These are phyloP conservation scores for Pycnonotus jocosus DNA, from an alignment of 2,113 vertebrate species.

Conservation along the genomic window DNA sequence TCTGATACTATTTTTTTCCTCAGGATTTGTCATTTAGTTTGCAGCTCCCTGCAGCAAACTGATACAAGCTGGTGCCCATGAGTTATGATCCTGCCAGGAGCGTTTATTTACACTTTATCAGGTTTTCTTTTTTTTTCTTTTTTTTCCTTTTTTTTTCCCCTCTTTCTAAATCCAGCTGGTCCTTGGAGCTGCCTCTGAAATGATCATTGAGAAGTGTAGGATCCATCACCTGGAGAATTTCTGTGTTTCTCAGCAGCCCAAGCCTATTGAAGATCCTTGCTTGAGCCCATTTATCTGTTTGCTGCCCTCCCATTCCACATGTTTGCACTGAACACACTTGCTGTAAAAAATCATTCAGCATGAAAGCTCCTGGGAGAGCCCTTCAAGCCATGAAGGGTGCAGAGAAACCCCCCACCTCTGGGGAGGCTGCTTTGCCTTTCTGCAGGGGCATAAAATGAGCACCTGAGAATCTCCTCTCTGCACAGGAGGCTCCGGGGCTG, in stretches of 20 bases:
- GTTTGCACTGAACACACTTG: neutral
- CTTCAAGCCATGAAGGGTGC: neutral
- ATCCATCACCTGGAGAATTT: neutral
- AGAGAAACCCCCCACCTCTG: neutral
- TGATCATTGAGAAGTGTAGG: neutral
- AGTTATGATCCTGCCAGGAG: neutral
- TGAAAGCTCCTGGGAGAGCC: neutral
- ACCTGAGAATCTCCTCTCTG: neutral
- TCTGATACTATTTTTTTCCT: neutral
- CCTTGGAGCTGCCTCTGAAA: neutral
- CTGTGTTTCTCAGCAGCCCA: neutral
- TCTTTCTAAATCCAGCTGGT: neutral
- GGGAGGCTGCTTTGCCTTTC: neutral
- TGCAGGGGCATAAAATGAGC: rapidly evolving
- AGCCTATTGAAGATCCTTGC: neutral
- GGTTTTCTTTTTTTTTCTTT: neutral
- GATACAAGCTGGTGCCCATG: neutral
- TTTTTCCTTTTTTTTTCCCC: no score
- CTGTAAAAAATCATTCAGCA: neutral
- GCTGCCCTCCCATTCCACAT: neutral
- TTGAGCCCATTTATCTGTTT: neutral
- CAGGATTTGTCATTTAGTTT: neutral
- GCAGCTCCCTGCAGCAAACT: neutral
- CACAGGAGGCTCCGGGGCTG: rapidly evolving
- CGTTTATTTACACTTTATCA: slow-evolving; percentile 41